Evolutionary conservation across 2,113 vertebrate genomes (phyloP).

Genomic region (Otus sunia): DNA sequence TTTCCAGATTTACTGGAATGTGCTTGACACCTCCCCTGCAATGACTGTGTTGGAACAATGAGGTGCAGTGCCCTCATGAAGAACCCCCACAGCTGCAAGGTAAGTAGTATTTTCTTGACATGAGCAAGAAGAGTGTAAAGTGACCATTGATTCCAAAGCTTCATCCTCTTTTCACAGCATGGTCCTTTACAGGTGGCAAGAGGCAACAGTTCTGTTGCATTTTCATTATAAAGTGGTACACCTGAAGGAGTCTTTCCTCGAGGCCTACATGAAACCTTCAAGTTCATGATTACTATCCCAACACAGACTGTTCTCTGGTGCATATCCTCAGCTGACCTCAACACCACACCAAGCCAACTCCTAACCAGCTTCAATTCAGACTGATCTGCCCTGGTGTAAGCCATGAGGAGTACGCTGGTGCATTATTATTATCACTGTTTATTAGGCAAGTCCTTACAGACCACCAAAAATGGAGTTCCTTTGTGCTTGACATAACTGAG

Average conservation of each 20-base stretch:
- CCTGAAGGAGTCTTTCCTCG: not conserved
- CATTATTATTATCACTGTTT: not conserved
- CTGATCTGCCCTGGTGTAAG: not conserved
- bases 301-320: not conserved
- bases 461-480: not conserved
- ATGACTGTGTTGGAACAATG: rapidly evolving
- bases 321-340: not conserved
- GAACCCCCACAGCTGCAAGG: not conserved
- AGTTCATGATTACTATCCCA: not conserved
- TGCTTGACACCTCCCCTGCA: not conserved
- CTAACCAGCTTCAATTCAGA: not conserved
- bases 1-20: not conserved
- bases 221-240: not conserved
- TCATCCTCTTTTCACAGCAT: not conserved
- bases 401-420: not conserved
- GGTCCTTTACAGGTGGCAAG: not conserved
- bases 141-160: not conserved
- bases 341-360: not conserved
- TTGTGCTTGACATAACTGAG: not conserved
- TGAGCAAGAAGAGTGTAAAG: not conserved
- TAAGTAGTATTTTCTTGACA: not conserved
- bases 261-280: not conserved
- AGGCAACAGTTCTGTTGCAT: not conserved
- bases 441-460: not conserved
- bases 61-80: not conserved